phyloP scores from a whole-genome alignment of 2,888 invertebrate species.

The Agrotis clavis region DNA sequence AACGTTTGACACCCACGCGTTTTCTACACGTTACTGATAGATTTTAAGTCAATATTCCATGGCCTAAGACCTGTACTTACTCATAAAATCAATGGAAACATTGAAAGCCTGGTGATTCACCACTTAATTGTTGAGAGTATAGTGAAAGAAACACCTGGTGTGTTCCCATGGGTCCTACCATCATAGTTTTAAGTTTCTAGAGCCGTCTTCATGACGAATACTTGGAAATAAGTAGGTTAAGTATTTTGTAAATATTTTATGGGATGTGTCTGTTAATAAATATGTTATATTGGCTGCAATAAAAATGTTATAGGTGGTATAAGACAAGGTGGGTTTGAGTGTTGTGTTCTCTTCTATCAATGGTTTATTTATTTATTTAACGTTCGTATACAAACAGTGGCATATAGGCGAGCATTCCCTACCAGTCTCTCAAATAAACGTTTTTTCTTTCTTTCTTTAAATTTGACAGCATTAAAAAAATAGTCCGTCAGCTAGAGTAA shows the following conservation, averaged over 20 bases:
- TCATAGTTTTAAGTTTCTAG: constrained; percentile 39
- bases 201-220: constrained; percentile 4
- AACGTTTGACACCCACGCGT: constrained; percentile 11
- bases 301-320: neutral
- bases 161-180: constrained; percentile 47
- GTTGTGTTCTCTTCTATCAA: too few species aligned
- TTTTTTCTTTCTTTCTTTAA: too few species aligned
- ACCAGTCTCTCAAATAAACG: too few species aligned
- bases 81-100: constrained; percentile 43
- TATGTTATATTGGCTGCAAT: constrained; percentile 16
- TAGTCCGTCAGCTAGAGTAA: too few species aligned
- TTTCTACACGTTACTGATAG: constrained; percentile 15
- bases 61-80: neutral
- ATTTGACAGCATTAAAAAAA: too few species aligned
- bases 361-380: neutral
- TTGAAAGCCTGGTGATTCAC: constrained; percentile 45
- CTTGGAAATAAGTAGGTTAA: constrained; percentile 17
- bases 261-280: constrained; percentile 20
- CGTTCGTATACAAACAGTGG: too few species aligned
- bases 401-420: too few species aligned
- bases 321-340: too few species aligned
- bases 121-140: constrained; percentile 42
- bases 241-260: constrained; percentile 44
- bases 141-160: constrained; percentile 35
- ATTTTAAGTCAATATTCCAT: constrained; percentile 18